Base-by-base conservation (phyloP, 2,797 vertebrate genomes). In the Galaxias olidus region DNA sequence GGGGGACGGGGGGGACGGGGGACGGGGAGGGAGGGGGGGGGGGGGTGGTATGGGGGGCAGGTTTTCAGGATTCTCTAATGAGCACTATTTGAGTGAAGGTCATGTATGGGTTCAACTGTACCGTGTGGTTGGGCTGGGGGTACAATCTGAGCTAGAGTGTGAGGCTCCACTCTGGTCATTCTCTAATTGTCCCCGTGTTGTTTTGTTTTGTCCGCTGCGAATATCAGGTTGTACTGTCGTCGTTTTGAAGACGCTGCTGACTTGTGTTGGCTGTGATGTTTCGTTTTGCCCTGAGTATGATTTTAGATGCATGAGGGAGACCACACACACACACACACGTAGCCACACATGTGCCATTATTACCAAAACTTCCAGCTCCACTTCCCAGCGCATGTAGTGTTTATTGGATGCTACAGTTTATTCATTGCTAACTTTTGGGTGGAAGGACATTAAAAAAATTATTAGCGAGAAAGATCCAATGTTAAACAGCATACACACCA, bases 41-140 rank as follows among this genome's bases (percentile, higher is more conserved):
- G n/a, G n/a, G n/a, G n/a, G n/a, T n/a, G n/a, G n/a, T n/a, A n/a
- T n/a, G n/a, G n/a, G n/a, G n/a, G 87, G 86, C 64, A 90, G 81
- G 86, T 85, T 90, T 86, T 87, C 87, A 69, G 82, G 72, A 62
- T 86, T 85, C 78, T 84, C 82, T 90, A 89, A 91, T 90, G 86
- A 91, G 86, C 72, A 56, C 76, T 53, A 74, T 71, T 78, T 66
- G 81, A 87, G 84, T 88, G 90, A 92, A 92, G 90, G 88, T 92
- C 92, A 92, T 89, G 88, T 72, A 92, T 91, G 83, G 86, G 85
- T 85, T 90, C 82, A 88, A 90, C 84, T 82, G n/a, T 82, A 84
- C 82, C 79, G 84, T 81, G 79, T 79, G 82, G 53, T 45, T n/a
- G 85, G 88, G 86, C 87, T 87, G 89, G 86, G 88, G 87, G 87